Evolutionary conservation across 2,888 invertebrate species (phyloP), one percentile per base, ranked within the genome.

Genomic region (Gandaritis pyraliata): DNA sequence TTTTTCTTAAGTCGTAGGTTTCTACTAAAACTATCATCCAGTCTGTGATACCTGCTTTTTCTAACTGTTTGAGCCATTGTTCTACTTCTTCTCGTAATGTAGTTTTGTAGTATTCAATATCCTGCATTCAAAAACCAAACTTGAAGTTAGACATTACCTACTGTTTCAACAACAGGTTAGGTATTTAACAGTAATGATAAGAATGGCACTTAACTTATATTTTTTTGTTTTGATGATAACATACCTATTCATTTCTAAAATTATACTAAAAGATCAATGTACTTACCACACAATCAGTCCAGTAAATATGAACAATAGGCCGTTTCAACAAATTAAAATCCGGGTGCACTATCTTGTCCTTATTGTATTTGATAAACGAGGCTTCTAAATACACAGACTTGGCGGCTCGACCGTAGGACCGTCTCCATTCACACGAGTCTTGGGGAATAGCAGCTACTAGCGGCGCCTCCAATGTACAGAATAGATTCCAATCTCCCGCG

Each of bases 21-120:
- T 98, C 98, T 47, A 99, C 97, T 68, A 98, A 93, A 45, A 98
- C 95, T 78, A 99, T 96, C 94, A 99, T 94, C 98, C 98, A 99
- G 86, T 98, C 98, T 55, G 95, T 94, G 59, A 97, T 94, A 63
- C 95, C 95, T 77, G 95, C 94, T 61, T 94, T 94, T 69, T 94
- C 94, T 69, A 98, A 89, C 72, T 95, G 94, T 77, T 96, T 96
- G 56, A 97, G 89, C 99, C 99, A 99, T 71, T 93, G 87, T 80
- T 97, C 96, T 71, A 99, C 96, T 74, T 97, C 97, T 82, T 98
- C 98, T 85, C 96, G 95, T n/a, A 97, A 94, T 54, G 94, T 94
- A 52, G 95, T 94, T 88, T 98, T 98, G 82, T 99, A 99, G 54
- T 95, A 94, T 86, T 99, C 99, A 72, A 98, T 93, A 90, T 99